phyloP scores from a whole-genome alignment of 2,888 invertebrate genomes.

The Thecocarcelia acutangulata region DNA sequence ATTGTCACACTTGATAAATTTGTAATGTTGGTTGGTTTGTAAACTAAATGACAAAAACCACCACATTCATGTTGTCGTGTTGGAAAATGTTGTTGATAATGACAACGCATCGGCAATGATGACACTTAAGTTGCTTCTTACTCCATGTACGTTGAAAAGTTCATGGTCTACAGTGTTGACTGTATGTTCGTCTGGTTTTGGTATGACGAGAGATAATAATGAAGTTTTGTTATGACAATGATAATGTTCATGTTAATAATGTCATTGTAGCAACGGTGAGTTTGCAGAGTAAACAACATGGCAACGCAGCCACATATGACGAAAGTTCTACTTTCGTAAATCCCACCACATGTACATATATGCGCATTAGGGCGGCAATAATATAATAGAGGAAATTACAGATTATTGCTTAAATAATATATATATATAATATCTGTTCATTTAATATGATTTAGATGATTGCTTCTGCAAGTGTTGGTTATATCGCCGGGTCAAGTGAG shows the following conservation, averaged over 20 bases:
- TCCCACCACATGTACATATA: constrained; percentile 13
- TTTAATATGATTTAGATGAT: too few species aligned
- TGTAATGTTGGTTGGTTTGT: constrained; percentile 63
- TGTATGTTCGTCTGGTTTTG: neutral
- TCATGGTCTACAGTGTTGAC: neutral
- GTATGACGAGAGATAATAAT: constrained; percentile 6
- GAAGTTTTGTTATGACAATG: constrained; percentile 24
- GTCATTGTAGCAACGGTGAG: constrained; percentile 15
- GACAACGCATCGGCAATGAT: constrained; percentile 9
- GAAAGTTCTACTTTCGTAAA: constrained; percentile 2
- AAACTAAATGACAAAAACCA: constrained; percentile 64
- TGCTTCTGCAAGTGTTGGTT: too few species aligned
- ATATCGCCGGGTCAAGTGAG: too few species aligned
- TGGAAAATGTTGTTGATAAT: constrained; percentile 32
- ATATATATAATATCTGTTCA: too few species aligned
- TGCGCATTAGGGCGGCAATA: neutral
- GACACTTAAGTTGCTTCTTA: constrained; percentile 17
- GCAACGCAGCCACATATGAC: constrained; percentile 41
- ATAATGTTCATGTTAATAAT: constrained; percentile 43
- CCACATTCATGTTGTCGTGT: constrained; percentile 32
- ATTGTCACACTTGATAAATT: constrained; percentile 65
- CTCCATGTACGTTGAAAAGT: neutral
- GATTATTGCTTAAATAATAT: too few species aligned
- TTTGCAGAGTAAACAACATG: constrained; percentile 54
- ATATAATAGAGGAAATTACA: too few species aligned